A percentile compares a stretch with the other conserved stretches of the same genome.
Evolutionary conservation across 2,888 invertebrate genomes (phyloP).

Genomic region (Allacma fusca): DNA sequence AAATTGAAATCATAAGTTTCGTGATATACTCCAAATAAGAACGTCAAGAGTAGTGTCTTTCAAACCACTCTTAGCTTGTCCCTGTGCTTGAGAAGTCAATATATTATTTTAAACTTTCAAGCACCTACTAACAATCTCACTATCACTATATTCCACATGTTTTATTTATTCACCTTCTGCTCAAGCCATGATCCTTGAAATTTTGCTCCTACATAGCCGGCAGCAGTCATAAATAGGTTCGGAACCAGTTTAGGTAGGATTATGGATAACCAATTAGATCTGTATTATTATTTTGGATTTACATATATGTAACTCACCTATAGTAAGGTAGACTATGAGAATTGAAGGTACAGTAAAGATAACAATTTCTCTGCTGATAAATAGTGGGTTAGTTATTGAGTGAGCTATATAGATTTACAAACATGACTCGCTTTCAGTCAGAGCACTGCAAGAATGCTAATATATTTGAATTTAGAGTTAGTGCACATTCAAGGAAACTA

Average conservation of each 20-base stretch:
- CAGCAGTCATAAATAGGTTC: neutral
- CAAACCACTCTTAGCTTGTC: too few species aligned
- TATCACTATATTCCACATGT: too few species aligned
- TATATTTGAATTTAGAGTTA: neutral
- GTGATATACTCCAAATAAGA: too few species aligned
- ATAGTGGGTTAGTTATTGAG: neutral
- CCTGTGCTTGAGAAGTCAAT: too few species aligned
- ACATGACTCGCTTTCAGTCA: neutral
- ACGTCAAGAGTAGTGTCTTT: too few species aligned
- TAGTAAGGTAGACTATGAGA: neutral
- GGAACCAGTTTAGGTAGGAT: constrained; percentile 18
- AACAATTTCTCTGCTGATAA: too few species aligned
- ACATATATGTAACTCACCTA: neutral
- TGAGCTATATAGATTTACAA: neutral
- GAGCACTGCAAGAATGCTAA: neutral
- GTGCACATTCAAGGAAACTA: neutral
- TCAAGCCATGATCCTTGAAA: too few species aligned
- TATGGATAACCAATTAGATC: constrained; percentile 11
- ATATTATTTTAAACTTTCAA: too few species aligned
- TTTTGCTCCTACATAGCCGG: too few species aligned
- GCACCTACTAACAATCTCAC: too few species aligned
- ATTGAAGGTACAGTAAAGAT: neutral
- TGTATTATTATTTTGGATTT: constrained; percentile 14
- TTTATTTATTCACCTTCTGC: too few species aligned
- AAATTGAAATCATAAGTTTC: too few species aligned